These are phyloP conservation scores for Brachyptera risi DNA, from an alignment of 2,888 invertebrate species.

Conservation along the genomic window DNA sequence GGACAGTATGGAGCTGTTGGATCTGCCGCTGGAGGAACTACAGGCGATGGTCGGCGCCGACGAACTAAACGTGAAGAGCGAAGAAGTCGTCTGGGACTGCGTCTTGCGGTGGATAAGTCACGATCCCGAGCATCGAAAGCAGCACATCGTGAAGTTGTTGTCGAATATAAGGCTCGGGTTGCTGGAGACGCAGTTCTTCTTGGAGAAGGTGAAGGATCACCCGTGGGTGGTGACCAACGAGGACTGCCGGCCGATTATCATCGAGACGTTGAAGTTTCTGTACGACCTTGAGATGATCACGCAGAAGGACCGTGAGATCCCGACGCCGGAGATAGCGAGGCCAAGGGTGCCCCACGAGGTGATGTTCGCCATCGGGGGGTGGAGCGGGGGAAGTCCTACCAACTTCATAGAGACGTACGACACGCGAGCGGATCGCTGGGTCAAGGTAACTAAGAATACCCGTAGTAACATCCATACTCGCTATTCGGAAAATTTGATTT, in stretches of 20 bases:
- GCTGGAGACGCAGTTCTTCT: constrained; percentile 83
- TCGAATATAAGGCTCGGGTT: constrained; percentile 76
- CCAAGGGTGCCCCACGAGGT: constrained; percentile 86
- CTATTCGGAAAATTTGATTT: too few species aligned
- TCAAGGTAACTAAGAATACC: constrained; percentile 55
- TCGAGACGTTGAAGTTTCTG: constrained; percentile 85
- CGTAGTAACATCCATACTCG: too few species aligned
- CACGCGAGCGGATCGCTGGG: constrained; percentile 85
- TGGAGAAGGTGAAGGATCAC: constrained; percentile 83
- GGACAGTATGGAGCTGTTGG: constrained; percentile 69
- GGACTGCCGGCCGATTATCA: constrained; percentile 80
- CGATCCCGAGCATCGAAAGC: constrained; percentile 66
- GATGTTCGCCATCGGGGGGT: constrained; percentile 78
- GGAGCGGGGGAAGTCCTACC: constrained; percentile 70
- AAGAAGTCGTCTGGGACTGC: constrained; percentile 83
- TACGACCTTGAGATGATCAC: constrained; percentile 88
- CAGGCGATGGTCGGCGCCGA: constrained; percentile 74
- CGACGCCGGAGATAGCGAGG: constrained; percentile 77
- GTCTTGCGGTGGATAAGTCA: constrained; percentile 83
- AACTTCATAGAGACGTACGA: constrained; percentile 84
- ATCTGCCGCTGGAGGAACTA: constrained; percentile 67
- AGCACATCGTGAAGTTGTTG: constrained; percentile 73
- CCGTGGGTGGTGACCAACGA: constrained; percentile 79
- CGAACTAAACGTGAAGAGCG: constrained; percentile 81
- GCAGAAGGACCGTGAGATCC: constrained; percentile 74